Evolutionary conservation across 2,888 invertebrate species (phyloP).

Genomic region (Junonia oenone): DNA sequence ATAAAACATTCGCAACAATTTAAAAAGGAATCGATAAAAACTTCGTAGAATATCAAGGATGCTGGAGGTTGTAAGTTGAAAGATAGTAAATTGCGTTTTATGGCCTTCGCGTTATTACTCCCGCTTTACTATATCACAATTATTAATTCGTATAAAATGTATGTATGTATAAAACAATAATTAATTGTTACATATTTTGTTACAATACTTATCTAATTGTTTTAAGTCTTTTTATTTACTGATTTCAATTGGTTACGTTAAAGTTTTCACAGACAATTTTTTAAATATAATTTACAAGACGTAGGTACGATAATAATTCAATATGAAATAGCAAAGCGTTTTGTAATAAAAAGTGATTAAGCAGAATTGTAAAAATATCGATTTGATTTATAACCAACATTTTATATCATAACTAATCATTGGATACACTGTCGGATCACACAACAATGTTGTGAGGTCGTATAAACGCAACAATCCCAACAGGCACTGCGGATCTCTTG

Average conservation of each 20-base stretch:
- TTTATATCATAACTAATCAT: conserved; percentile 18
- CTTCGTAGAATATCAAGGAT: conserved; percentile 62
- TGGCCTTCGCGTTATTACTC: conserved; percentile 46
- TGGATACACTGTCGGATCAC: conserved; percentile 10
- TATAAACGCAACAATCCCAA: conserved; percentile 18
- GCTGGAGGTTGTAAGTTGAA: conserved; percentile 67
- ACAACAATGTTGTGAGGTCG: conserved; percentile 24
- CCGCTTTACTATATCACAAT: conserved; percentile 55
- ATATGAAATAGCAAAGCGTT: neutral
- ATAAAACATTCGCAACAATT: conserved; percentile 77
- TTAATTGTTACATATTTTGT: neutral
- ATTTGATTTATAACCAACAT: conserved; percentile 16
- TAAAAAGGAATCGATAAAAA: conserved; percentile 72
- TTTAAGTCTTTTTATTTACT: neutral
- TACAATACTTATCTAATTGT: neutral
- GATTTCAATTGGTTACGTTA: neutral
- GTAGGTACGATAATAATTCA: neutral
- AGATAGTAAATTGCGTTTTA: conserved; percentile 73
- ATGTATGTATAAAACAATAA: neutral
- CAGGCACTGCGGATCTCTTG: conserved; percentile 18
- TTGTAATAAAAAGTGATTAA: neutral
- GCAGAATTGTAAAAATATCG: conserved; percentile 1
- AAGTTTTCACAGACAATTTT: too few species aligned
- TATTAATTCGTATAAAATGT: conserved; percentile 37
- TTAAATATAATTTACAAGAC: neutral